Percentiles rank a stretch among this genome's conserved stretches.
Evolutionary conservation across 1,140 invertebrate species (phyloP).

Genomic region (Bombus waltoni): DNA sequence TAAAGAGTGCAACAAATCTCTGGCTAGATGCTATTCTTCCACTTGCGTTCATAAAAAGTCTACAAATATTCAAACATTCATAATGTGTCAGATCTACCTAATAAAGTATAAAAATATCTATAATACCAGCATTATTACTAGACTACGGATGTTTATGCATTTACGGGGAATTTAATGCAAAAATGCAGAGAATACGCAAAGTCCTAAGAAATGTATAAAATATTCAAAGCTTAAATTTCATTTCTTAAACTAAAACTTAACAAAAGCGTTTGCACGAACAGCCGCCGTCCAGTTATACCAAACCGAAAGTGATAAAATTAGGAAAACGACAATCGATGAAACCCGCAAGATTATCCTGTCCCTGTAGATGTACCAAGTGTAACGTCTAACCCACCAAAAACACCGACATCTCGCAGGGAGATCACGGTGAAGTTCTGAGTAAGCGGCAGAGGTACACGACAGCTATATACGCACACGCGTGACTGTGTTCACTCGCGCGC

Average conservation of each 20-base stretch:
- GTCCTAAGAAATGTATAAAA: not conserved
- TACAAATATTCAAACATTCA: no score
- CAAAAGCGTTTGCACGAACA: not conserved
- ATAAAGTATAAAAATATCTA: no score
- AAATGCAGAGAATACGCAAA: not conserved
- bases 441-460: not conserved
- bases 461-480: slow-evolving; percentile 3
- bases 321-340: not conserved
- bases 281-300: not conserved
- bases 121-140: not conserved
- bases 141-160: not conserved
- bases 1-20: not conserved
- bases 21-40: not conserved
- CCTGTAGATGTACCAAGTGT: not conserved
- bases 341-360: not conserved
- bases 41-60: not conserved
- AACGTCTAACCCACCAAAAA: not conserved
- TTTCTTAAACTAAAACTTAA: not conserved
- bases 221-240: not conserved
- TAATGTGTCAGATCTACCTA: no score
- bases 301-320: not conserved
- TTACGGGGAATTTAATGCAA: not conserved
- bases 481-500: slow-evolving; percentile 35
- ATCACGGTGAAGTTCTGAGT: not conserved
- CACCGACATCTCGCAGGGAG: not conserved